Percentiles rank a stretch among this genome's conserved stretches.
phyloP scores from a whole-genome alignment of 2,797 vertebrate species.

The Tokudaia muenninki region DNA sequence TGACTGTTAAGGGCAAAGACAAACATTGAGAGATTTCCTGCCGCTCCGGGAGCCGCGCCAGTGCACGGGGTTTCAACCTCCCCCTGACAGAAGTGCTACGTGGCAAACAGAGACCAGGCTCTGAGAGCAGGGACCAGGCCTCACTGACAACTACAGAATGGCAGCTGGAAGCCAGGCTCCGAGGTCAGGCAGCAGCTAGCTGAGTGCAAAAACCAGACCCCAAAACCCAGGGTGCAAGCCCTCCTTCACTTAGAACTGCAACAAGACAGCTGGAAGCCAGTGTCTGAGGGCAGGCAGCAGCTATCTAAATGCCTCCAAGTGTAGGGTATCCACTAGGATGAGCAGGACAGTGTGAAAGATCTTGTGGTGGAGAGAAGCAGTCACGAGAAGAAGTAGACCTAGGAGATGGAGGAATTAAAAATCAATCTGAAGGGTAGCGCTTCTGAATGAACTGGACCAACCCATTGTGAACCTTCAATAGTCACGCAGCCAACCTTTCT shows the following conservation, averaged over 20 bases:
- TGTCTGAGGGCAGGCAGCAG: not conserved
- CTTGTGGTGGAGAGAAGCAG: not conserved
- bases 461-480: not conserved
- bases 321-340: not conserved
- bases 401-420: rapidly evolving
- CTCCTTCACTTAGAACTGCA: not conserved
- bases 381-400: not conserved
- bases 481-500: not conserved
- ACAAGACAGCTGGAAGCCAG: not conserved
- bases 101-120: slow-evolving; percentile 54
- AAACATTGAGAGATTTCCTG: slow-evolving; percentile 84
- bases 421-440: rapidly evolving
- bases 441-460: rapidly evolving
- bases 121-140: not conserved
- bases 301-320: not conserved
- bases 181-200: not conserved
- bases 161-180: not conserved
- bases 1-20: slow-evolving; percentile 73
- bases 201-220: not conserved
- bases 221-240: not conserved
- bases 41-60: slow-evolving; percentile 73
- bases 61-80: slow-evolving; percentile 61
- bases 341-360: not conserved
- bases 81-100: slow-evolving; percentile 70
- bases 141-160: not conserved